Evolutionary conservation across 2,113 vertebrate genomes (phyloP).

Genomic region (Zosterops hypoxanthus): DNA sequence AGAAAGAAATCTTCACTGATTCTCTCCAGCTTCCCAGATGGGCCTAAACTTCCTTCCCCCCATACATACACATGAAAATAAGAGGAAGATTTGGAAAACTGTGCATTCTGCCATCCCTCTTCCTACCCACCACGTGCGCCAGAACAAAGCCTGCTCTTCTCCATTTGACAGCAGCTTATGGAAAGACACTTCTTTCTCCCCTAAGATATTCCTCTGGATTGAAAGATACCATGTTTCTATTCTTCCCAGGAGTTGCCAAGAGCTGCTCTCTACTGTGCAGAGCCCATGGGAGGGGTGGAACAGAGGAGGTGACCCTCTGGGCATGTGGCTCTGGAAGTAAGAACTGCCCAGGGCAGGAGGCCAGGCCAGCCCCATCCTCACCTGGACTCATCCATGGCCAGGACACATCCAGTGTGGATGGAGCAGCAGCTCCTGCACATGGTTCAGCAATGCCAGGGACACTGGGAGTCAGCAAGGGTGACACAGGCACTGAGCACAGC

Average conservation of each 20-base stretch:
- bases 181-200: not conserved
- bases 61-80: not conserved
- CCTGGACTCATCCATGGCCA: fast-evolving
- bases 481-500: not conserved
- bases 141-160: not conserved
- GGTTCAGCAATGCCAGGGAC: not conserved
- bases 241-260: not conserved
- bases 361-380: not conserved
- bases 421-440: not conserved
- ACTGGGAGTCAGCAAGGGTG: not conserved
- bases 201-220: not conserved
- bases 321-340: not conserved
- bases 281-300: not conserved
- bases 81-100: not conserved
- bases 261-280: not conserved
- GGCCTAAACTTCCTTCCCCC: not conserved
- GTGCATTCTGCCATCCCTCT: not conserved
- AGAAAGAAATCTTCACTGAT: not conserved
- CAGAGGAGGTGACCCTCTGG: not conserved
- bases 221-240: not conserved
- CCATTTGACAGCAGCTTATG: not conserved
- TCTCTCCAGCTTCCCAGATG: not conserved
- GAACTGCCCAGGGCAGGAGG: not conserved
- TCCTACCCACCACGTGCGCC: not conserved
- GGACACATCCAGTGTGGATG: not conserved